Percentiles rank a stretch among this genome's conserved stretches.
phyloP scores from a whole-genome alignment of 2,113 vertebrate genomes.

The Onychorhynchus coronatus region DNA sequence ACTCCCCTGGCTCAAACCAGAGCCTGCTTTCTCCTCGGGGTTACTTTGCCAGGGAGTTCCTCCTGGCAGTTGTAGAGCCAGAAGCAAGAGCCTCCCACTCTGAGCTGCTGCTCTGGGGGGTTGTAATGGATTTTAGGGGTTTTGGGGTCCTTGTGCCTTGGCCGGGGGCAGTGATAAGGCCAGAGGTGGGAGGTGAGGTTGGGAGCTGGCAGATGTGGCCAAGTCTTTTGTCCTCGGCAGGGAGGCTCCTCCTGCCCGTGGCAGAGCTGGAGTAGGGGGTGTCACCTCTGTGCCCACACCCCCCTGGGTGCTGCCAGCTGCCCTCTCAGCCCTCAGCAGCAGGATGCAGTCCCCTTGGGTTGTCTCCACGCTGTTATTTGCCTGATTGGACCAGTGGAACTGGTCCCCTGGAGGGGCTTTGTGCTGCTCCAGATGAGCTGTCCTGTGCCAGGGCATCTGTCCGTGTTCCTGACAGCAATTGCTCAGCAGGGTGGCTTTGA shows the following conservation, averaged over 20 bases:
- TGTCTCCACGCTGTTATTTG: not conserved
- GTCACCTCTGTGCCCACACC: rapidly evolving
- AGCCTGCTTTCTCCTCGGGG: not conserved
- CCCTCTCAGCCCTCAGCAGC: not conserved
- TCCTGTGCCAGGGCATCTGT: not conserved
- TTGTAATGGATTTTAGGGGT: not conserved
- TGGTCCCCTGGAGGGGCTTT: not conserved
- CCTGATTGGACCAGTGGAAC: not conserved
- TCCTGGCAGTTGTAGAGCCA: not conserved
- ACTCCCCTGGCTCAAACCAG: not conserved
- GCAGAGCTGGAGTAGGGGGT: too few species aligned
- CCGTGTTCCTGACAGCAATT: not conserved
- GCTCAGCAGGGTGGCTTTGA: not conserved
- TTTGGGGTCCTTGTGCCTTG: not conserved
- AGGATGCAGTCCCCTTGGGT: not conserved
- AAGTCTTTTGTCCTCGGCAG: not conserved
- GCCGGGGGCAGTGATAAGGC: not conserved
- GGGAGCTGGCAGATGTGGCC: not conserved
- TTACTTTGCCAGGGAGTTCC: not conserved
- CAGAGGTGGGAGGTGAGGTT: rapidly evolving
- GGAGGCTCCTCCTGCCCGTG: not conserved
- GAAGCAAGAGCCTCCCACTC: not conserved
- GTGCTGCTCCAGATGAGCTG: not conserved
- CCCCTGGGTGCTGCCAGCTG: not conserved
- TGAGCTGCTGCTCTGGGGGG: not conserved